Evolutionary conservation across 2,113 vertebrate genomes (phyloP).

Genomic region (Corythornis cristatus): DNA sequence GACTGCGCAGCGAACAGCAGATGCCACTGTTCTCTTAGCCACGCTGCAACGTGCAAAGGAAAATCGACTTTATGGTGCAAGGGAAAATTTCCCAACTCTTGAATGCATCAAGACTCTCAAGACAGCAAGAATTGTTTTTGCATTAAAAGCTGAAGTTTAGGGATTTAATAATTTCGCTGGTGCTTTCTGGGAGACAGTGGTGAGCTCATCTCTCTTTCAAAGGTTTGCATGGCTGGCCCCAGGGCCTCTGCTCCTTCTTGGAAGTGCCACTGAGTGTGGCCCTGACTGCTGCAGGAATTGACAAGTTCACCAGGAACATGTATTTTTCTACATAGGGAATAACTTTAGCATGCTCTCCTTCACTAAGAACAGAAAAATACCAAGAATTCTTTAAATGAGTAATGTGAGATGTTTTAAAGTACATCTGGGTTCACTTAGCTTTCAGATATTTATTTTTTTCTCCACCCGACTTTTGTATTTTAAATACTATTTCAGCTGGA

Average conservation of each 20-base stretch:
- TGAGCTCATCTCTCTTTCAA: not conserved
- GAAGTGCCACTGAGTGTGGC: not conserved
- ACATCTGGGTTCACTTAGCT: not conserved
- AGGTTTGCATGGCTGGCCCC: not conserved
- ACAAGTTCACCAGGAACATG: not conserved
- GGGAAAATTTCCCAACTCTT: not conserved
- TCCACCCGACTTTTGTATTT: not conserved
- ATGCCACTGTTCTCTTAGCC: slow-evolving; percentile 66
- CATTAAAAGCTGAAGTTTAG: not conserved
- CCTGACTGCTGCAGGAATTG: not conserved
- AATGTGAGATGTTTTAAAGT: not conserved
- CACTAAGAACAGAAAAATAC: not conserved
- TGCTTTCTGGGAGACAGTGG: accelerated
- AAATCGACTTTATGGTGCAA: not conserved
- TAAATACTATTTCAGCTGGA: not conserved
- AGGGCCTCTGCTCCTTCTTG: not conserved
- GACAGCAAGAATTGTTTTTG: not conserved
- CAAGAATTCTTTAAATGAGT: not conserved
- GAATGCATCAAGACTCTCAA: not conserved
- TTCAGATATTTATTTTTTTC: not conserved
- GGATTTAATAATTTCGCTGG: not conserved
- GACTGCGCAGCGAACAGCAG: slow-evolving; percentile 34
- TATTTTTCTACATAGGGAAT: not conserved
- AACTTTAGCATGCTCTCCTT: not conserved
- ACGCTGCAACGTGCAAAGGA: accelerated